These are phyloP conservation scores for Caprella mutica DNA, from an alignment of 2,888 invertebrate genomes.

Conservation along the genomic window DNA sequence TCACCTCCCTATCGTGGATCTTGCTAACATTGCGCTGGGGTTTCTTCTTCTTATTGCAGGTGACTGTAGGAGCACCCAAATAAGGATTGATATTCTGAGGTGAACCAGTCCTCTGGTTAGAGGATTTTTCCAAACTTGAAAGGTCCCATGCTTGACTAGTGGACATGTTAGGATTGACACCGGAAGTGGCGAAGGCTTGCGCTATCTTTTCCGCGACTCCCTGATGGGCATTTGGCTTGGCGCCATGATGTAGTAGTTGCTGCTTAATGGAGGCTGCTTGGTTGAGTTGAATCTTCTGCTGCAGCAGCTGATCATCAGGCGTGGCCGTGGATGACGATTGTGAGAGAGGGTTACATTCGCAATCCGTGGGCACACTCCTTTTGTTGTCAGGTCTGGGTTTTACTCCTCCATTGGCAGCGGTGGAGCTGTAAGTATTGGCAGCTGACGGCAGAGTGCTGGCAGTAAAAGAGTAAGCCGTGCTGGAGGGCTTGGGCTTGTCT, in stretches of 20 bases:
- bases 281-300: slow-evolving; percentile 9
- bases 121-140: slow-evolving; percentile 15
- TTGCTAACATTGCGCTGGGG: slow-evolving; percentile 16
- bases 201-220: too few species aligned
- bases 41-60: slow-evolving; percentile 26
- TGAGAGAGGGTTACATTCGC: background rate
- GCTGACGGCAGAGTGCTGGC: slow-evolving; percentile 35
- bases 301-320: slow-evolving; percentile 1
- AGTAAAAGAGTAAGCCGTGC: too few species aligned
- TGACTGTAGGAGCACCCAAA: background rate
- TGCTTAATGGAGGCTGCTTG: background rate
- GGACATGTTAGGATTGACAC: slow-evolving; percentile 5
- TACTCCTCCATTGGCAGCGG: slow-evolving; percentile 35
- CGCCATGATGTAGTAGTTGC: background rate
- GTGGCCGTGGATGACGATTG: background rate
- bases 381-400: slow-evolving; percentile 22
- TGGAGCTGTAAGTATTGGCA: slow-evolving; percentile 39
- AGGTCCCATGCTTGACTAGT: slow-evolving; percentile 3
- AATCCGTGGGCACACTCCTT: slow-evolving; percentile 2
- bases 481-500: too few species aligned
- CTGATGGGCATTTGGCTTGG: background rate
- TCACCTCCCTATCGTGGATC: slow-evolving; percentile 17
- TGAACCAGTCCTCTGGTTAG: background rate
- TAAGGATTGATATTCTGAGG: background rate
- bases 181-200: slow-evolving; percentile 10